Percentiles rank a stretch among this genome's conserved stretches.
These are phyloP conservation scores for Pangasius mekongensis DNA, from an alignment of 2,797 vertebrate species.

Conservation along the genomic window DNA sequence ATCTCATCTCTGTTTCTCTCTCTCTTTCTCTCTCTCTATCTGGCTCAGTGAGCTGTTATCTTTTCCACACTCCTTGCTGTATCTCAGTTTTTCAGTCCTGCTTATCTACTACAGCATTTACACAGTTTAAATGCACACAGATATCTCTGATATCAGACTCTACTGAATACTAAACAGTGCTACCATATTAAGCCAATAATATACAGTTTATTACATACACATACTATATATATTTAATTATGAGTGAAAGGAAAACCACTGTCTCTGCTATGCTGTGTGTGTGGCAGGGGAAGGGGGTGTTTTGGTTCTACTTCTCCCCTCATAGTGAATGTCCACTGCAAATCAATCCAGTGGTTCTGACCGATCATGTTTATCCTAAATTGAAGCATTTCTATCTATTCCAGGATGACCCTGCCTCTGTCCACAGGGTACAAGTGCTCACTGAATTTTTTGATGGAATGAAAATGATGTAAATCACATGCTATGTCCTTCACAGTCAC, in stretches of 20 bases:
- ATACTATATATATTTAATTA: neutral
- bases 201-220: neutral
- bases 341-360: neutral
- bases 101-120: constrained; percentile 38
- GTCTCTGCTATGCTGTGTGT: neutral
- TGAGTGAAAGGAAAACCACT: neutral
- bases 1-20: neutral
- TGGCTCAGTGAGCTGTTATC: constrained; percentile 20
- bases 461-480: neutral
- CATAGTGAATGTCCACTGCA: neutral
- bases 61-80: constrained; percentile 26
- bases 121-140: neutral
- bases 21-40: neutral
- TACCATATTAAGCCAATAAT: neutral
- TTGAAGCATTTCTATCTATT: neutral
- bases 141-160: neutral
- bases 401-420: neutral
- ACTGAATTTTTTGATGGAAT: neutral
- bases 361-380: neutral
- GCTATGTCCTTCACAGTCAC: neutral
- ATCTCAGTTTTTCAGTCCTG: constrained; percentile 31
- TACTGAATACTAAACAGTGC: too few relatives aligned
- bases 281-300: too few relatives aligned
- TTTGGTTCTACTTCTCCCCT: neutral
- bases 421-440: neutral